Base-by-base conservation (phyloP, 2,797 vertebrate genomes). In the Pipistrellus pipistrellus region DNA sequence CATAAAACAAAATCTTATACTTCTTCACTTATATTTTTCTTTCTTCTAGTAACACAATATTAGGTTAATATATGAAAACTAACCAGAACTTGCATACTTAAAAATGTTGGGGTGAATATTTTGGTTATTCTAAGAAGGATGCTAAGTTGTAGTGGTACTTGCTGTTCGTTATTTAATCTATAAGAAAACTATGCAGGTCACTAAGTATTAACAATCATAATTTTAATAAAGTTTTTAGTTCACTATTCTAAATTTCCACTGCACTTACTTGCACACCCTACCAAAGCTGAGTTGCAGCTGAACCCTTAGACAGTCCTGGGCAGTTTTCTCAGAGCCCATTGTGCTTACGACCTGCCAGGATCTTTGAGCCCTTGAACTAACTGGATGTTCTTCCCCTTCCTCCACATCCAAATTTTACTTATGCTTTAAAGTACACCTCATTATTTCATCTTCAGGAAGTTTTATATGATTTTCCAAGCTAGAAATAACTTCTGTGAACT, bases 401-500 rank as follows among this genome's bases (percentile, higher is more conserved):
- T 8, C 27, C 13, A 12, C 1, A 2, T 84, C 75, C 41, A 86
- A 10, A 84, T 93, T 92, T 80, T 55, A 82, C 12, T 44, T 72
- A 7, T 35, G 20, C 32, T 80, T 92, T 76, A 84, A 76, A 8
- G 44, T 77, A 64, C n/a, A 92, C 23, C 14, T 87, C 59, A 32
- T 69, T 81, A 78, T 73, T 91, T 95, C 32, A 77, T 77, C 32
- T 88, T 91, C 30, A 89, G 9, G 1, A 90, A 73, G 4, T 51
- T 76, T 78, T 84, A 44, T 62, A 51, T 62, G 18, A 68, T 73
- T 80, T 92, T 64, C 38, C 64, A 84, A 93, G 12, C 10, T 85
- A 87, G 66, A 95, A 82, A 59, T 64, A 93, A 76, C 23, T 93
- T 84, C 59, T 73, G 0, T 90, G 71, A 83, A 88, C 15, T 55